These are phyloP conservation scores for Oceanites oceanicus DNA, from an alignment of 2,113 vertebrate species.

Conservation along the genomic window DNA sequence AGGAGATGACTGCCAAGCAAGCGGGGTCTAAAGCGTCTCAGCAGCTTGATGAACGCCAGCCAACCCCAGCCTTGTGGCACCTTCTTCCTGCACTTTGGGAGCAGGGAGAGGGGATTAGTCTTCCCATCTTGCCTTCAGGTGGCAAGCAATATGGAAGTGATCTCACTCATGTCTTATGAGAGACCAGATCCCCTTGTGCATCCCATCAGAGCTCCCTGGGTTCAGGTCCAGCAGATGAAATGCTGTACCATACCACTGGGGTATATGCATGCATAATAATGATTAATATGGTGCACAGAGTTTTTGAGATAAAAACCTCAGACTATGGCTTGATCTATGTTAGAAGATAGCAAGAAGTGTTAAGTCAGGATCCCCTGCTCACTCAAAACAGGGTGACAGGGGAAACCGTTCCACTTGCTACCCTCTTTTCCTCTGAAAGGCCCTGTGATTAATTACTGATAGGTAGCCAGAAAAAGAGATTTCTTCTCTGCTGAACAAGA, in stretches of 20 bases:
- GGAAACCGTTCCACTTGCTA: not conserved
- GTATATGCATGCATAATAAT: not conserved
- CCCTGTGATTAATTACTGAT: not conserved
- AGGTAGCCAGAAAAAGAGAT: not conserved
- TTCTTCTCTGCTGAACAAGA: not conserved
- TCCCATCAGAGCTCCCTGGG: not conserved
- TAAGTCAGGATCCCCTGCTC: not conserved
- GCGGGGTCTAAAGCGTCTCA: not conserved
- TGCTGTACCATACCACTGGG: rapidly evolving
- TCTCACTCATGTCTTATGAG: not conserved
- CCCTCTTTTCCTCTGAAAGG: not conserved
- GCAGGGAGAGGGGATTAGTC: not conserved
- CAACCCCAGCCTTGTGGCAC: not conserved
- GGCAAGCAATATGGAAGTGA: not conserved
- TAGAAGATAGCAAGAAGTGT: not conserved
- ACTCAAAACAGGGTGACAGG: not conserved
- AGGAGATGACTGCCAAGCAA: not conserved
- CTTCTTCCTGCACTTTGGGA: not conserved
- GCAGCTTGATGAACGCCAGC: not conserved
- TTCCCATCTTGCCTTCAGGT: not conserved
- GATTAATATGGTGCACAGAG: not conserved
- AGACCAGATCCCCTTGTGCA: not conserved
- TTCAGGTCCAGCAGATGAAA: not conserved
- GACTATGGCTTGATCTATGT: not conserved
- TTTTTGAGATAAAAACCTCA: not conserved